Evolutionary conservation across 35 echinoderm and acorn worm species (phyloP).

Genomic region (Apostichopus japonicus): DNA sequence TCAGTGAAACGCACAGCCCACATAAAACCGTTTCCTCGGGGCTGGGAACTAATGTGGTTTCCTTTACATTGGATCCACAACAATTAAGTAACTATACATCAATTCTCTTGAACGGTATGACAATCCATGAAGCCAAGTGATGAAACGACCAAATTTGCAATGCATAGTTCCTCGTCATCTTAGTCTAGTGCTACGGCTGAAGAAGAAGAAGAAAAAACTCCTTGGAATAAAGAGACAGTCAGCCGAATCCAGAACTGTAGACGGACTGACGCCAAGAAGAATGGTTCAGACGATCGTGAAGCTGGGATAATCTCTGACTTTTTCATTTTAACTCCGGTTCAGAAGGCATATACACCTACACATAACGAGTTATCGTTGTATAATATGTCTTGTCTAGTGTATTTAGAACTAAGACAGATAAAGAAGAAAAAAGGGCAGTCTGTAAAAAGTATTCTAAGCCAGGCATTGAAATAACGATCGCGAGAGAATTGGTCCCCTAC

Average conservation of each 20-base stretch:
- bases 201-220: neutral
- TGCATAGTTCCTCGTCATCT: neutral
- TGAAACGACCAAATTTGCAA: conserved; percentile 5
- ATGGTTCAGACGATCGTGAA: neutral
- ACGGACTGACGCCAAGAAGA: conserved; percentile 21
- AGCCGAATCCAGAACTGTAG: neutral
- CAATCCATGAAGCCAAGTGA: conserved; percentile 8
- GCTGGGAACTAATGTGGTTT: conserved; percentile 1
- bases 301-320: conserved; percentile 34
- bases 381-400: neutral
- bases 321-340: conserved; percentile 3
- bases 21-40: neutral
- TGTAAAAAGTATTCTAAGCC: neutral
- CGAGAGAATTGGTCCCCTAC: neutral
- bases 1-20: neutral
- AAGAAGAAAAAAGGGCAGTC: neutral
- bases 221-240: neutral
- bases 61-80: neutral
- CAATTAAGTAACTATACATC: neutral
- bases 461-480: neutral
- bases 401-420: neutral
- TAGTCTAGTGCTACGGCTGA: neutral
- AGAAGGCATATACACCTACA: neutral
- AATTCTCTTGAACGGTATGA: neutral
- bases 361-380: neutral